Evolutionary conservation across 2,113 vertebrate species (phyloP), one percentile per base, ranked within the genome.

Genomic region (Illadopsis cleaveri): DNA sequence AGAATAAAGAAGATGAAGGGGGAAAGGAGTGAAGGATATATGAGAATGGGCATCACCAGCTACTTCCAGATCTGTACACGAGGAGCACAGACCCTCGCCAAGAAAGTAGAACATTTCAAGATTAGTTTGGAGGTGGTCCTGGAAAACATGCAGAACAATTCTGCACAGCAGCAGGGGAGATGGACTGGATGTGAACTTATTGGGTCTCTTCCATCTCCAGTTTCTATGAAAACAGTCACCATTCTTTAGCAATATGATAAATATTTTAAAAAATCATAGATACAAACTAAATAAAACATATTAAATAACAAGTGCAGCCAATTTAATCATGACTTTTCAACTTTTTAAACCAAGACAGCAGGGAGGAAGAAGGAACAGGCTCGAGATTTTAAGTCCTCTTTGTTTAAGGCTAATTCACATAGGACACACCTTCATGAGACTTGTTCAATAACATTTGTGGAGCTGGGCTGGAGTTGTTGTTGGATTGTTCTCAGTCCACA

Each of bases 401-500:
- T 97, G 92, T 97, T 97, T 96, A 94, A 96, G 72, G 92, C 96
- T 94, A 96, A 86, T 90, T 96, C 94, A 96, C 82, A 89, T 96
- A 93, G 86, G 96, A 97, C 96, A 96, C 96, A 95, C 96, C 96
- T 97, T 96, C 88, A 89, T 90, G 96, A 97, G 96, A 96, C 94
- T 94, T 95, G 92, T 93, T 96, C 96, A 96, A 96, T 96, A 97
- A 97, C 96, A 97, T 97, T 97, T 96, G 83, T 94, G 96, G 96
- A 97, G 82, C 94, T 94, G 94, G 57, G 61, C 77, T 96, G 57
- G 53, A 89, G 86, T 96, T 97, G 96, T 94, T 97, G 93, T 96
- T 97, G 96, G 96, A 96, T 96, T 95, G 82, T 65, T 82, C 92
- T 97, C 96, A 96, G 96, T 83, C 79, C 92, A 56, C 76, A 78